Conservation (phyloP, 1,140 invertebrate species). For the Macrosteles quadrilineatus region DNA sequence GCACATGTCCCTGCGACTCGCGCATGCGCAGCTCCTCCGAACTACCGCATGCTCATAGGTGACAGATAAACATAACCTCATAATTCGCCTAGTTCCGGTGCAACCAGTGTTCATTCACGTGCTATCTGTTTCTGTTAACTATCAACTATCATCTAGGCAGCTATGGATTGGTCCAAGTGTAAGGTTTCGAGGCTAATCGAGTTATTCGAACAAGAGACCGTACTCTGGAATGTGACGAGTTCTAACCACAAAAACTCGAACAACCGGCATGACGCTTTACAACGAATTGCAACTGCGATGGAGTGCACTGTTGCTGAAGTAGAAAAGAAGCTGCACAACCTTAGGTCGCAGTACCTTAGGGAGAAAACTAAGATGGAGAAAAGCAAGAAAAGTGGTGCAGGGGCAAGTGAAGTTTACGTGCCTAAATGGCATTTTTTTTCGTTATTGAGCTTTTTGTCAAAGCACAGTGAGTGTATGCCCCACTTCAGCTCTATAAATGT, state of each 20-base stretch:
- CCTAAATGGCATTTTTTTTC: conserved; percentile 7
- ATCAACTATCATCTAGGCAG: background rate
- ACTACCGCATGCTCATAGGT: background rate
- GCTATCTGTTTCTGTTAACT: too few species aligned
- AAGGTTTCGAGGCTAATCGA: too few species aligned
- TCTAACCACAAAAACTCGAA: too few species aligned
- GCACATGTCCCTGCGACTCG: background rate
- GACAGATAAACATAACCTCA: background rate
- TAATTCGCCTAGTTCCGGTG: background rate
- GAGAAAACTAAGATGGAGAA: conserved; percentile 9
- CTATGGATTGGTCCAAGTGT: too few species aligned
- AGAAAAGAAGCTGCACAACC: background rate
- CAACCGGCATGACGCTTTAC: too few species aligned
- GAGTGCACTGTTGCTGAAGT: too few species aligned
- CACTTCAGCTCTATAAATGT: background rate
- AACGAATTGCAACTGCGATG: too few species aligned
- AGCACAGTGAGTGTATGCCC: background rate
- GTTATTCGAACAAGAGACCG: too few species aligned
- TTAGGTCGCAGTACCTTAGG: background rate
- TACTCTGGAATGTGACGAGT: too few species aligned
- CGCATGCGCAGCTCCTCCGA: background rate
- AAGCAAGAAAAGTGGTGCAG: conserved; percentile 12
- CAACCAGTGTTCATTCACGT: background rate
- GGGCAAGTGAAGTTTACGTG: conserved; percentile 2
- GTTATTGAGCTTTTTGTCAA: background rate